phyloP scores from a whole-genome alignment of 2,888 invertebrate species.

The Tipula helvola region DNA sequence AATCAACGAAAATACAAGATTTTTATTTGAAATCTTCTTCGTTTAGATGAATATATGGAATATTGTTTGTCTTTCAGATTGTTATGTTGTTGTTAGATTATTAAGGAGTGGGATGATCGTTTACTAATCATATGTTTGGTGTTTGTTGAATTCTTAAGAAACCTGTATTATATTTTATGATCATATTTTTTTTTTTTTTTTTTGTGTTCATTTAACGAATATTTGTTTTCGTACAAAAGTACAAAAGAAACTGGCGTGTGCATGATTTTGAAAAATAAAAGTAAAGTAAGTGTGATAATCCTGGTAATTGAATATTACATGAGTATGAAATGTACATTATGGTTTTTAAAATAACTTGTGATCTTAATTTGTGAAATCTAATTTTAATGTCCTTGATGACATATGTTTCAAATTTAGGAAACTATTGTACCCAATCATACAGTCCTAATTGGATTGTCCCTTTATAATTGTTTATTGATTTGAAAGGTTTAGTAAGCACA shows the following conservation, averaged over 20 bases:
- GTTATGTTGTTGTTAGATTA: background rate
- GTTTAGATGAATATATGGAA: background rate
- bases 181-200: background rate
- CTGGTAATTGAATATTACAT: background rate
- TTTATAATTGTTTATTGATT: too few relatives aligned
- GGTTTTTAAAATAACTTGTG: too few relatives aligned
- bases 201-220: background rate
- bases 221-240: background rate
- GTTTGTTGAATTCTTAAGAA: background rate
- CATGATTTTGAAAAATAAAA: background rate
- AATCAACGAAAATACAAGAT: background rate
- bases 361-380: too few relatives aligned
- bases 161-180: background rate
- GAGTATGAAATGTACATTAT: background rate
- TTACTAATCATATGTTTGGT: background rate
- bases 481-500: too few relatives aligned
- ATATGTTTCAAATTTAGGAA: too few relatives aligned
- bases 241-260: background rate
- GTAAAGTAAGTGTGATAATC: background rate
- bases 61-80: background rate
- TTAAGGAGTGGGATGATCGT: background rate
- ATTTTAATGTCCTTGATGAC: too few relatives aligned
- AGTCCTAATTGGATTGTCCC: too few relatives aligned
- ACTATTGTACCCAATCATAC: too few relatives aligned
- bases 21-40: background rate